Base-by-base conservation (phyloP, 1,140 invertebrate species). In the Pollicipes pollicipes region DNA sequence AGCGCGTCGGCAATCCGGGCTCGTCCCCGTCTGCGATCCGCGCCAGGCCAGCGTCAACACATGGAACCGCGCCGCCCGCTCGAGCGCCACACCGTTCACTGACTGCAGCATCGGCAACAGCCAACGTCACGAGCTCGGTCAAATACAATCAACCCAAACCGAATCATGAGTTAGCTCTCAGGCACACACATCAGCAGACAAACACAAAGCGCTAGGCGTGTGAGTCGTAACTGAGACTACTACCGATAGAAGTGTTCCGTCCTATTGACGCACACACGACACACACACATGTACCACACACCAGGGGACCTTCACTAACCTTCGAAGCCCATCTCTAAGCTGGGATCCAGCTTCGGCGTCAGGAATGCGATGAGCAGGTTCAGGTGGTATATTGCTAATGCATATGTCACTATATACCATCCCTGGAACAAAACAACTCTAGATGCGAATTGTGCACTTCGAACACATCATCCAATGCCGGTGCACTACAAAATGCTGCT, bases 311-410 rank as follows among this genome's bases (percentile, higher is more conserved):
- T n/a, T n/a, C n/a, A n/a, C 75, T 76, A 85, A 90, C 91, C 91
- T 82, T 93, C 90, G 81, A n/a, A 64, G 17, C 92, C 92, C 81
- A 94, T 83, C 72, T 78, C 86, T 83, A 95, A 87, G 58, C 91
- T 91, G 75, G 96, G 97, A 86, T 99, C 95, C 78, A 97, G 97
- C 85, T 98, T 98, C 77, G 97, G 97, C 78, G 97, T 96, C 71
- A 99, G 86, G 85, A 99, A 99, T 83, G 94, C 93, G 83, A 99
- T 96, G 82, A 99, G 98, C 79, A 99, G 85, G 84, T 99, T 99
- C 78, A 99, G 86, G 80, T 98, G 92, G 83, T 98, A 99, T 78
- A 99, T 99, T 75, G 95, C 96, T 78, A 99, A 82, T 28, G 93
- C 96, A 83, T 99, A 99, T 73, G 95, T 96, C 68, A 99, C 88